These are phyloP conservation scores for Bactericera cockerelli DNA, from an alignment of 1,140 invertebrate species.

Conservation along the genomic window DNA sequence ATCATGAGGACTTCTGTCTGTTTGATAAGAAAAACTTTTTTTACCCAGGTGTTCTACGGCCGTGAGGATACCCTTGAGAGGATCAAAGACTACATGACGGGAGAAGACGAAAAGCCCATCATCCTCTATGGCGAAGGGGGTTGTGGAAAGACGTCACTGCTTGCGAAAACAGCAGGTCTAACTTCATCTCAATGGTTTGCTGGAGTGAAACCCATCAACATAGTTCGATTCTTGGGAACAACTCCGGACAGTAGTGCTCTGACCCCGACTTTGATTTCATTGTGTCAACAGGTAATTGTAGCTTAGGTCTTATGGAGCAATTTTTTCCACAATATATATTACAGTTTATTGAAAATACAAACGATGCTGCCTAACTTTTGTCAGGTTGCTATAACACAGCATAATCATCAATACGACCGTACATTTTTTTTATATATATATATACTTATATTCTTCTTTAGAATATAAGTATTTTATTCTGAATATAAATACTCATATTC, in stretches of 20 bases:
- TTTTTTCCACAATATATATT: too few relatives aligned
- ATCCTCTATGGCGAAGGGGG: conserved; percentile 92
- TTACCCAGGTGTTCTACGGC: conserved; percentile 71
- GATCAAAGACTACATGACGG: conserved; percentile 74
- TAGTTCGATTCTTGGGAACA: conserved; percentile 88
- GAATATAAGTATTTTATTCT: too few relatives aligned
- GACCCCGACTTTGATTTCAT: conserved; percentile 83
- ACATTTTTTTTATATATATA: too few relatives aligned
- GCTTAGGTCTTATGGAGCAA: too few relatives aligned
- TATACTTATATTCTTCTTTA: too few relatives aligned
- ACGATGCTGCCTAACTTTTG: too few relatives aligned
- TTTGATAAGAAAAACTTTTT: too few relatives aligned
- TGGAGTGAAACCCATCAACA: conserved; percentile 56
- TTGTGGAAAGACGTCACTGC: conserved; percentile 90
- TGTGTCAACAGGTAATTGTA: conserved; percentile 78
- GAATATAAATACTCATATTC: too few relatives aligned
- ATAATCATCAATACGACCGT: too few relatives aligned
- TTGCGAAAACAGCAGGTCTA: conserved; percentile 82
- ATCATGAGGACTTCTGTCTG: too few relatives aligned
- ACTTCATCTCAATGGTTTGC: conserved; percentile 52
- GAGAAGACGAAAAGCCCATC: conserved; percentile 68
- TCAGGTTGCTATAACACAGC: too few relatives aligned
- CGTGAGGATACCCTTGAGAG: conserved; percentile 69
- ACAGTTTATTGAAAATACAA: too few relatives aligned
- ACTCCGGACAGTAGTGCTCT: conserved; percentile 91